Evolutionary conservation across 1,140 invertebrate species (phyloP).

Genomic region (Eumeta japonica): DNA sequence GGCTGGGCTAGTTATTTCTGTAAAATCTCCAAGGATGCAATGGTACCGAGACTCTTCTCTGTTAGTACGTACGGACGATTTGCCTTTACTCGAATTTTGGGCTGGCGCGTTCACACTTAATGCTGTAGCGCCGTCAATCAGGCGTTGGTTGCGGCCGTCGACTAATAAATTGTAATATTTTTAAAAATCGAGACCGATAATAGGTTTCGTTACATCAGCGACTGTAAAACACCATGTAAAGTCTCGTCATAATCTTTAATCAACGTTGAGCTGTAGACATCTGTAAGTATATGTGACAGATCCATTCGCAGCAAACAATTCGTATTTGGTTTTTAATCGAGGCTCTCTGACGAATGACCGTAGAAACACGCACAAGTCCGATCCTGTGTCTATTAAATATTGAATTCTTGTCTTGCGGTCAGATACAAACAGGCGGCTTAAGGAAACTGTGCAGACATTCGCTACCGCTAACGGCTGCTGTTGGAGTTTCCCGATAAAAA

Average conservation of each 20-base stretch:
- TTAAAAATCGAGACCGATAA: neutral
- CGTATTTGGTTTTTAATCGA: no score
- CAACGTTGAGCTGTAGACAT: neutral
- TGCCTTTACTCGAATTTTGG: neutral
- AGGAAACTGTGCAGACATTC: slow-evolving; percentile 2
- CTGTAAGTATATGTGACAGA: no score
- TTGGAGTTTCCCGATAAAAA: no score
- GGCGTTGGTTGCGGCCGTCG: slow-evolving; percentile 1
- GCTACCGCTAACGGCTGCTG: slow-evolving; percentile 2
- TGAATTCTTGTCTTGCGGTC: no score
- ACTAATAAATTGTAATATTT: neutral
- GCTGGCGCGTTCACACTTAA: neutral
- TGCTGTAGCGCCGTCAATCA: slow-evolving; percentile 1
- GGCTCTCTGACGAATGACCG: neutral
- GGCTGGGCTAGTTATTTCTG: slow-evolving; percentile 3
- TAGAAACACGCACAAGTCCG: slow-evolving; percentile 3
- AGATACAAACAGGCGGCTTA: no score
- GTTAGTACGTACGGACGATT: neutral
- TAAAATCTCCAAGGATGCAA: slow-evolving; percentile 1
- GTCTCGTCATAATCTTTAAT: neutral
- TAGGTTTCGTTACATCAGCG: slow-evolving; percentile 1
- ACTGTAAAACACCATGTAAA: no score
- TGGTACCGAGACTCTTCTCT: neutral
- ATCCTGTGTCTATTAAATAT: no score
- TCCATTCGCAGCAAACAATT: no score